phyloP scores from a whole-genome alignment of 2,888 invertebrate genomes.

The Craniophora ligustri region DNA sequence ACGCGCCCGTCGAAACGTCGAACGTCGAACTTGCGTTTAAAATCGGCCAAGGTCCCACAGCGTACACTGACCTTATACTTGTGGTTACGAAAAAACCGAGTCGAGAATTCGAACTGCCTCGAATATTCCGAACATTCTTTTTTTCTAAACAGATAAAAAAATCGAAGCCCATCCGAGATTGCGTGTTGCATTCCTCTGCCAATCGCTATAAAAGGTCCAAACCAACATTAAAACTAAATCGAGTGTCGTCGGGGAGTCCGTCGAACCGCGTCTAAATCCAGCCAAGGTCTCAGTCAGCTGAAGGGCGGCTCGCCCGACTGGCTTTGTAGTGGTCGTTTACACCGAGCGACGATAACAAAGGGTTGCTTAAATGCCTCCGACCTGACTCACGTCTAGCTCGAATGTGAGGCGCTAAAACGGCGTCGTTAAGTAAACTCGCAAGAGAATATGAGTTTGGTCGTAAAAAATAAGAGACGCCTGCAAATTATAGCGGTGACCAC shows the following conservation, averaged over 20 bases:
- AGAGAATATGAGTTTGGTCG: conserved; percentile 22
- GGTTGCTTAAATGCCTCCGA: conserved; percentile 73
- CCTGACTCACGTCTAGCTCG: conserved; percentile 76
- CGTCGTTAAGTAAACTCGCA: conserved; percentile 46
- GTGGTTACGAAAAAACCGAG: conserved; percentile 59
- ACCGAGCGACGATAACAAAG: conserved; percentile 83
- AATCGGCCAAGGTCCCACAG: conserved; percentile 85
- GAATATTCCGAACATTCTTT: conserved; percentile 50
- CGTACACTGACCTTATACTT: conserved; percentile 75
- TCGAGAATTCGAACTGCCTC: conserved; percentile 54
- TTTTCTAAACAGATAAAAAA: conserved; percentile 60
- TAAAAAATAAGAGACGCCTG: conserved; percentile 47
- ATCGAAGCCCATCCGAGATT: conserved; percentile 66
- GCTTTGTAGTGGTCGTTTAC: conserved; percentile 84
- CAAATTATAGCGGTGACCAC: conserved; percentile 70
- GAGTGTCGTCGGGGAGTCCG: conserved; percentile 78
- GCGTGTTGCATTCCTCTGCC: conserved; percentile 70
- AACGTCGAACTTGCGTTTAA: conserved; percentile 83
- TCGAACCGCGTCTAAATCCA: conserved; percentile 87
- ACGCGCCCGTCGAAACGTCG: conserved; percentile 51
- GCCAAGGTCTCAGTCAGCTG: conserved; percentile 85
- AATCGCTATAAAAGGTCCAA: conserved; percentile 77
- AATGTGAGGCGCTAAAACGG: conserved; percentile 53
- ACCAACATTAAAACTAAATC: conserved; percentile 79
- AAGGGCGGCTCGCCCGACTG: conserved; percentile 84